These are phyloP conservation scores for Protomyctophum bolini DNA, from an alignment of 2,113 vertebrate genomes.

Conservation along the genomic window DNA sequence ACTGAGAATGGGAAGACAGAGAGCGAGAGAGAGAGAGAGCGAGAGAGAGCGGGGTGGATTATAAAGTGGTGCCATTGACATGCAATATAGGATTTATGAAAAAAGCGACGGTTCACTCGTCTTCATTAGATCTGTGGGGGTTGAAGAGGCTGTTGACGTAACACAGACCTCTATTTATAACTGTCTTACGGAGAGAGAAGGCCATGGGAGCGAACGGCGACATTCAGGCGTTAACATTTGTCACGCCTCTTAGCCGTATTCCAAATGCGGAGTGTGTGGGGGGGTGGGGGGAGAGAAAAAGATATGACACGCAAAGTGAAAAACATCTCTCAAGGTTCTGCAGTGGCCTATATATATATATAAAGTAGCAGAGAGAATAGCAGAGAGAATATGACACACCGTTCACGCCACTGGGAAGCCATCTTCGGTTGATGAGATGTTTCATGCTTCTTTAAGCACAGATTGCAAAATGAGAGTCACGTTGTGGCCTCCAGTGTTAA, in stretches of 20 bases:
- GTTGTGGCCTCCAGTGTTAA: conserved; percentile 60
- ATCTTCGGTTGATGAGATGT: conserved; percentile 69
- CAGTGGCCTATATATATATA: conserved; percentile 23
- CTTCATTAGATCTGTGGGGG: conserved; percentile 56
- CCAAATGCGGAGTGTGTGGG: too few relatives aligned
- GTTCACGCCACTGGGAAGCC: conserved; percentile 49
- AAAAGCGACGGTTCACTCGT: conserved; percentile 54
- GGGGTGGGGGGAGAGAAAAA: too few relatives aligned
- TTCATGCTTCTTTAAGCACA: conserved; percentile 77
- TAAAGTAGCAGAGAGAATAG: conserved; percentile 30
- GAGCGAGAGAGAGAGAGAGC: not conserved
- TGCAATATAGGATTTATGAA: conserved; percentile 66
- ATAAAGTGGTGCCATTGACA: conserved; percentile 68
- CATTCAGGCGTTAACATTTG: conserved; percentile 44
- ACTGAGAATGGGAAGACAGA: not conserved
- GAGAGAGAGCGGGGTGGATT: conserved; percentile 31
- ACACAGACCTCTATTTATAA: conserved; percentile 63
- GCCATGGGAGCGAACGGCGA: conserved; percentile 39
- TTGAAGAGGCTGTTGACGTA: conserved; percentile 32
- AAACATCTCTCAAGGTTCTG: conserved; percentile 58
- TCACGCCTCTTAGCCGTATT: conserved; percentile 49
- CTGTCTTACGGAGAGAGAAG: conserved; percentile 2
- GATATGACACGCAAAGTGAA: conserved; percentile 9
- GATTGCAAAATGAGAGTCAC: conserved; percentile 67
- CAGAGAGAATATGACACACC: conserved; percentile 35